phyloP scores from a whole-genome alignment of 2,888 invertebrate species.

The Dolichopus griseipennis region DNA sequence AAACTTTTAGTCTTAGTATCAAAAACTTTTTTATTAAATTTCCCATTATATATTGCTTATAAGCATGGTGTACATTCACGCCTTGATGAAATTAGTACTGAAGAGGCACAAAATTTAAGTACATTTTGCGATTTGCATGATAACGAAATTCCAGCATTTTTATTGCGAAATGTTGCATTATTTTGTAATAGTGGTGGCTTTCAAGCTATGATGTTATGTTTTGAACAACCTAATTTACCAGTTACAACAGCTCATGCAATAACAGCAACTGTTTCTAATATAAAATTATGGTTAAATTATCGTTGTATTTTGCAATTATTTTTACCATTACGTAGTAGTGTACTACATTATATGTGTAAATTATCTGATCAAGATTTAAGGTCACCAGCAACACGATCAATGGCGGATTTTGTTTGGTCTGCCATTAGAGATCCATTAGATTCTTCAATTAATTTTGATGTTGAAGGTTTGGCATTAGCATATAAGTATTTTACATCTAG shows the following conservation, averaged over 20 bases:
- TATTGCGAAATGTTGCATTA: constrained; percentile 83
- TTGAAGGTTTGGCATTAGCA: constrained; percentile 83
- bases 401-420: constrained; percentile 96
- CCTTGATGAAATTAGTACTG: constrained; percentile 71
- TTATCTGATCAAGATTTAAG: constrained; percentile 85
- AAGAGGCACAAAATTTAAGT: constrained; percentile 56
- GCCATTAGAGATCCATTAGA: constrained; percentile 88
- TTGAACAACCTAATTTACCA: constrained; percentile 71
- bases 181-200: constrained; percentile 89
- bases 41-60: constrained; percentile 79
- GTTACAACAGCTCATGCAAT: constrained; percentile 85
- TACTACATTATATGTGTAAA: constrained; percentile 88
- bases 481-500: constrained; percentile 94
- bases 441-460: constrained; percentile 75
- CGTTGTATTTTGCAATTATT: constrained; percentile 81
- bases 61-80: constrained; percentile 74
- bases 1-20: constrained; percentile 80
- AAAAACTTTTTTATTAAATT: constrained; percentile 81
- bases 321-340: constrained; percentile 76
- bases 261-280: constrained; percentile 83
- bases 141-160: constrained; percentile 83
- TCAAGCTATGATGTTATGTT: constrained; percentile 76
- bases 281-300: constrained; percentile 89
- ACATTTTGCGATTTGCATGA: constrained; percentile 82
- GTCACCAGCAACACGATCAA: constrained; percentile 78